phyloP scores from a whole-genome alignment of 2,113 vertebrate species.

The Pomatorhinus ruficollis region DNA sequence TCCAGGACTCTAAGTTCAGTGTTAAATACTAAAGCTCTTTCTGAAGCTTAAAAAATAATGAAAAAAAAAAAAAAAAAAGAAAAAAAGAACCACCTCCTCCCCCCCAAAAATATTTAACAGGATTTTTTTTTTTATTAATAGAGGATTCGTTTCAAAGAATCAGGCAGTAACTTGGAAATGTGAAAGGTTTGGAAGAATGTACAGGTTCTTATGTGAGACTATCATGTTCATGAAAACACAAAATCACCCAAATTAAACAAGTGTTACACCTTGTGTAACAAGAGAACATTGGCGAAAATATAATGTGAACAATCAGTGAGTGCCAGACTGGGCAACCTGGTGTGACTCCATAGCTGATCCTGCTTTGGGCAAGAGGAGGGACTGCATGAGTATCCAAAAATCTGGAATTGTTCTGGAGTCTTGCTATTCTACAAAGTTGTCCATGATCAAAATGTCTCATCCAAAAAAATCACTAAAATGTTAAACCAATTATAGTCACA shows the following conservation, averaged over 20 bases:
- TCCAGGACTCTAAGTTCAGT: accelerated
- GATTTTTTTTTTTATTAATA: not conserved
- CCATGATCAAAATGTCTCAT: not conserved
- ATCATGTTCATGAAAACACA: not conserved
- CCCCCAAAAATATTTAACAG: not conserved
- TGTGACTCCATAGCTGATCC: not conserved
- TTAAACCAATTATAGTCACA: not conserved
- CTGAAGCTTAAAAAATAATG: not conserved
- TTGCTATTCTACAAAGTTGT: not conserved
- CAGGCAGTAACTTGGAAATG: not conserved
- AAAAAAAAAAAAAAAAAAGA: too few species aligned
- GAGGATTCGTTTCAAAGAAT: not conserved
- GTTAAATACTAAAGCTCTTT: not conserved
- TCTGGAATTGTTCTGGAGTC: not conserved
- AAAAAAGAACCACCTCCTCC: not conserved
- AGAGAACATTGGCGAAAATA: not conserved
- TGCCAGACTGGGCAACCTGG: not conserved
- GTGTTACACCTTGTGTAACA: not conserved
- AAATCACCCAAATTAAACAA: not conserved
- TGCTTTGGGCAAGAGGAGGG: not conserved
- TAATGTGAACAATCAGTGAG: not conserved
- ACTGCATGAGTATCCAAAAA: not conserved
- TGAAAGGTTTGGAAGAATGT: not conserved
- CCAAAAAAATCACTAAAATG: not conserved
- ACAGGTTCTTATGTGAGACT: not conserved